A percentile compares a stretch with the other conserved stretches of the same genome.
phyloP scores from a whole-genome alignment of 2,888 invertebrate species.

The Sarcophaga caerulescens region DNA sequence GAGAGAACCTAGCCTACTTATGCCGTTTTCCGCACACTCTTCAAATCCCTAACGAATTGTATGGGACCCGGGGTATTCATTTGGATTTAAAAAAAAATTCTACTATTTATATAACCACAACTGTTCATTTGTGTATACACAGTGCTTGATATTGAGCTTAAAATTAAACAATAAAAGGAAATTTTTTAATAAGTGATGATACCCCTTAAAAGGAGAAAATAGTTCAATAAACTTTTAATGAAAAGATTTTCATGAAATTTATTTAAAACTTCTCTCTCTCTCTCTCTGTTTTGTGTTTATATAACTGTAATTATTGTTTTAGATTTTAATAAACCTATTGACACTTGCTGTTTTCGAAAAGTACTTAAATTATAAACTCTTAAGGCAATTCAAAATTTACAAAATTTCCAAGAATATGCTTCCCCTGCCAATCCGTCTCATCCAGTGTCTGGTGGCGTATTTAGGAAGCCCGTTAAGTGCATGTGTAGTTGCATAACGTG shows the following conservation, averaged over 20 bases:
- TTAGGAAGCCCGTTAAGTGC: constrained; percentile 43
- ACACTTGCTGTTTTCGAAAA: neutral
- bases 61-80: no score
- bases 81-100: no score
- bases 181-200: neutral
- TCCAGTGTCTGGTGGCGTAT: neutral
- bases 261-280: neutral
- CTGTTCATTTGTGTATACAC: neutral
- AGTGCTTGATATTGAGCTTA: neutral
- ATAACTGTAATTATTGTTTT: no score
- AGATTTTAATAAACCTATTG: neutral
- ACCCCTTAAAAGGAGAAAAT: neutral
- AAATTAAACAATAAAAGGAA: neutral
- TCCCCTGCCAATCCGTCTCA: neutral
- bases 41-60: no score
- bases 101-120: neutral
- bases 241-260: neutral
- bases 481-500: no score
- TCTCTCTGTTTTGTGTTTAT: no score
- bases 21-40: no score
- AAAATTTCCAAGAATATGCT: no score
- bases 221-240: constrained; percentile 25
- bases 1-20: no score
- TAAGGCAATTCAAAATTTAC: neutral
- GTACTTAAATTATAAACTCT: neutral